Evolutionary conservation across 2,797 vertebrate genomes (phyloP), one percentile per base, ranked within the genome.

Genomic region (Petrocephalus sullivani): DNA sequence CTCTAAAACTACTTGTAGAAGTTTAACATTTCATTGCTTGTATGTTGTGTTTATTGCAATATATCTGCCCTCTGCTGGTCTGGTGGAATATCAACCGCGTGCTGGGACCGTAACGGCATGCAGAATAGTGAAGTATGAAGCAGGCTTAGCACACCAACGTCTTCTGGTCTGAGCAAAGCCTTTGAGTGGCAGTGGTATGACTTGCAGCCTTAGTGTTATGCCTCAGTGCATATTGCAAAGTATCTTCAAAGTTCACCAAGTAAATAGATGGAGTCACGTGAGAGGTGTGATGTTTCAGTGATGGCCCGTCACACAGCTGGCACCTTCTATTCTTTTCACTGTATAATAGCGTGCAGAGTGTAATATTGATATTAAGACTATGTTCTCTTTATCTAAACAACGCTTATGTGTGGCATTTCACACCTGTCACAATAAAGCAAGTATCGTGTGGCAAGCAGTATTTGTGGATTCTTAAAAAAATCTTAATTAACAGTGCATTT

Each of bases 331-430:
- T 46, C 33, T n/a, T 78, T 78, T 78, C 37, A n/a, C 33, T 78
- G 6, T 41, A n/a, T 46, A n/a, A 6, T 78, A 19, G 33, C n/a
- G 37, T n/a, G 71, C 37, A 2, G n/a, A 19, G 71, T 78, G 71
- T 78, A 46, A 78, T 78, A 78, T 71, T 37, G 64, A 71, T 71
- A 28, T 71, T 71, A 33, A 71, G 64, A 71, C 64, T 71, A 67
- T 67, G 64, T 33, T 71, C 64, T 71, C 64, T 71, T 33, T 28
- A 71, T 71, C 64, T 4, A 71, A 71, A 71, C 64, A 33, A 71
- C 33, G 64, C 64, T 37, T 67, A 67, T 16, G 64, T 71, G 64
- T 37, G 64, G 64, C 64, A 16, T 71, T 71, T 71, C 64, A 6
- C 64, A 71, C 64, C 64, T 37, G 64, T 71, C 64, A 33, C 28